Evolutionary conservation across 1,140 invertebrate genomes (phyloP), one percentile per base, ranked within the genome.

Genomic region (Linepithema humile): DNA sequence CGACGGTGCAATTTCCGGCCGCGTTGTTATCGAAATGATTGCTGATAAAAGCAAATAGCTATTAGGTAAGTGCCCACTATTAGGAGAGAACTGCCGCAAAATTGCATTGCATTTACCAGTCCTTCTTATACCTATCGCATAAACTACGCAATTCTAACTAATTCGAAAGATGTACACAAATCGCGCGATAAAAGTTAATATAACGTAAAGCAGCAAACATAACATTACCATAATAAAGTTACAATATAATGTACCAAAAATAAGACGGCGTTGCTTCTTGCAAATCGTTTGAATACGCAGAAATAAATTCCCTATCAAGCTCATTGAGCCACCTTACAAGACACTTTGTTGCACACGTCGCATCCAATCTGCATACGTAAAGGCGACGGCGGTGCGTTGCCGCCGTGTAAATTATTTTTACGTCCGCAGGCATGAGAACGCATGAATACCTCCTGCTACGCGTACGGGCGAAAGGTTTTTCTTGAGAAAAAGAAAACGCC

Each of bases 361-460:
- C 57, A 3, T 70, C 35, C 35, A 40, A 80, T 80, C 50, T 78
- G 75, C 35, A 70, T 69, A 80, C 20, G 48, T 43, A 69, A 55
- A 53, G 35, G 50, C 67, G 55, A 70, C 55, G 35, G 20, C 55
- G 43, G n/a, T 45, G 70, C 35, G 23, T 40, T 57, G 35, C 50
- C 70, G 48, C n/a, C 55, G 62, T 69, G 62, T 78, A 78, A 78
- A 69, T 53, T 78, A 69, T 78, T 78, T 78, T 55, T 78, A 55
- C 62, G 40, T 29, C n/a, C 48, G 20, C 12, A 2, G 29, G 9
- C 32, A 75, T 26, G 1, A 48, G 32, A 29, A 59, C 29, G 26
- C 72, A 32, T 38, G 75, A 80, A 70, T 57, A 59, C 48, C 60
- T 50, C 26, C 23, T 26, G 75, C 64, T 29, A 53, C n/a, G 32